Base-by-base conservation (phyloP, 1,140 invertebrate species). In the Pantala flavescens region DNA sequence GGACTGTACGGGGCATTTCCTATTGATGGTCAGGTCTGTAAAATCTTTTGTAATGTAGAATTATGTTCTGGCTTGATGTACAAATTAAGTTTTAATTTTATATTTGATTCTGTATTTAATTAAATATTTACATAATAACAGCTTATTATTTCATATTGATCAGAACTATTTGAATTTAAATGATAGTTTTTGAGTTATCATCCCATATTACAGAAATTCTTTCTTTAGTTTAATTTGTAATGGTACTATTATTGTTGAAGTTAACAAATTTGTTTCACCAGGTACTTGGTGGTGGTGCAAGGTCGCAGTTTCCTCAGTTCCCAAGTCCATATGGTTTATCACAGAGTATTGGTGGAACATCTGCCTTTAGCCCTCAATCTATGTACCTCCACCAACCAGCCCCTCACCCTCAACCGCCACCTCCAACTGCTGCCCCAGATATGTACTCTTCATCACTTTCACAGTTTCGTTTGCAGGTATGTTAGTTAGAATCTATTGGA, bases 401-500 rank as follows among this genome's bases (percentile, higher is more conserved):
- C 73, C 83, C 88, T n/a, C 85, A 85, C 55, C 82, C 83, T 23
- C 81, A 81, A 9, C 83, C 84, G 0, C 83, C 85, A 23, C 85
- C 85, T 19, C 83, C 81, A 0, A 84, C 83, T 71, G 63, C 85
- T 76, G 88, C 89, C 36, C 86, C 89, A 0, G 93, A 95, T 78
- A 88, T 94, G 83, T 94, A 93, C 83, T 90, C 89, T 78, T 91
- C 88, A 79, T 87, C 91, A 77, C 85, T 90, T 70, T 91, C 88
- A 72, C 91, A 91, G 80, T 93, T 90, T 79, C 84, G 91, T 74
- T 86, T 93, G 42, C 79, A 78, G 83, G 88, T 90, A 80, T 84
- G 85, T 81, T 36, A 36, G 28, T 36, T 2, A n/a, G n/a, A n/a
- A n/a, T n/a, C n/a, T n/a, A n/a, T n/a, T n/a, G n/a, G n/a, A n/a